These are phyloP conservation scores for Octonoba sinensis DNA, from an alignment of 2,888 invertebrate genomes.

Conservation along the genomic window DNA sequence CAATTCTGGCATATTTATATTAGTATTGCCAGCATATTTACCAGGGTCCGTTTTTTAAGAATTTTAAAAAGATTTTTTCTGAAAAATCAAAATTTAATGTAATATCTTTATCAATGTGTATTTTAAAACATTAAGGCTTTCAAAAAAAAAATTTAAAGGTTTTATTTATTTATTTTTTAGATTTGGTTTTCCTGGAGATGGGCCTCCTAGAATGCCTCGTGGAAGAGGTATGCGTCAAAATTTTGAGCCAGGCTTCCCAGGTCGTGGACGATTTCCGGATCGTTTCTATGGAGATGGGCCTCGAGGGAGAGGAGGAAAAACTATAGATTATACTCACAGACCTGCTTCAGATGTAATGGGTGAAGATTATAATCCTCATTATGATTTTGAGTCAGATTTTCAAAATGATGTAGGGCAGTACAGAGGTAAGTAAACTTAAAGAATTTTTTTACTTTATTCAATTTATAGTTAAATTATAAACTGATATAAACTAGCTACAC, in stretches of 20 bases:
- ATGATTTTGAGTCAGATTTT: conserved; percentile 44
- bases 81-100: too few species aligned
- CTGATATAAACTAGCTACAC: too few species aligned
- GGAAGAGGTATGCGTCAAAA: conserved; percentile 15
- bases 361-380: conserved; percentile 53
- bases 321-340: conserved; percentile 56
- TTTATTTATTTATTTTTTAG: neutral
- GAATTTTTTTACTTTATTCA: neutral
- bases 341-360: conserved; percentile 36
- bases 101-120: neutral
- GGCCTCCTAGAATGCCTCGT: conserved; percentile 31
- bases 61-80: too few species aligned
- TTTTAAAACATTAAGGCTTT: neutral
- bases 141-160: too few species aligned
- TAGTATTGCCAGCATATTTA: too few species aligned
- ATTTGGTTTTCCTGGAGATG: conserved; percentile 39
- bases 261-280: conserved; percentile 7
- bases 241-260: conserved; percentile 27
- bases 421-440: conserved; percentile 33
- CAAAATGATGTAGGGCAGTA: conserved; percentile 42
- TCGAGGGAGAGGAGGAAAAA: conserved; percentile 24
- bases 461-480: too few species aligned
- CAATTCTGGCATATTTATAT: too few species aligned
- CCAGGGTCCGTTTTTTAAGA: too few species aligned
- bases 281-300: conserved; percentile 5